Conservation (phyloP, 2,113 vertebrate genomes). For the Herpetotheres cachinnans region DNA sequence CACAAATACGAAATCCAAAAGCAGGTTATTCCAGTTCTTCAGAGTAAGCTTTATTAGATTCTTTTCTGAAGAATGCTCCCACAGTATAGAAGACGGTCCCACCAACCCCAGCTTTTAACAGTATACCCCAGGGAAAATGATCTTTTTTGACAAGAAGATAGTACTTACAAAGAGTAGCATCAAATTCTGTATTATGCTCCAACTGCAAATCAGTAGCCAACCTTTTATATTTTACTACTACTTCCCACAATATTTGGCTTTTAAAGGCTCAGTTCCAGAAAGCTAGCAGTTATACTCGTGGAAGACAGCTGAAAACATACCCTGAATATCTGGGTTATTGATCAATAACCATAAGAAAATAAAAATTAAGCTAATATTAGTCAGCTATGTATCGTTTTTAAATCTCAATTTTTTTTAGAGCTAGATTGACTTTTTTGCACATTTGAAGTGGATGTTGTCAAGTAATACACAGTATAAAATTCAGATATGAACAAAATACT, state of each 20-base stretch:
- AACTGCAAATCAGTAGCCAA: not conserved
- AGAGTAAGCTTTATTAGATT: not conserved
- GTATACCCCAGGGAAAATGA: not conserved
- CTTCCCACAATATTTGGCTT: not conserved
- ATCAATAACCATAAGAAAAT: not conserved
- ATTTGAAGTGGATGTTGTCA: not conserved
- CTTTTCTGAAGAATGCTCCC: not conserved
- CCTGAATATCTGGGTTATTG: not conserved
- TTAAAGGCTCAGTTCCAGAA: not conserved
- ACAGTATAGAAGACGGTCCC: not conserved
- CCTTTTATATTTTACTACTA: not conserved
- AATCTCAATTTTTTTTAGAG: not conserved
- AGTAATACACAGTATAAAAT: not conserved
- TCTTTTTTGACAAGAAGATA: not conserved
- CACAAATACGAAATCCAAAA: not conserved
- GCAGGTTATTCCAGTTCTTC: not conserved
- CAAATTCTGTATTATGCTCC: not conserved
- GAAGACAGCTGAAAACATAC: not conserved
- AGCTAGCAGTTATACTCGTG: not conserved
- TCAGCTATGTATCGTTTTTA: not conserved
- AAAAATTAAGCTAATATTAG: not conserved
- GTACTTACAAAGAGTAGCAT: not conserved
- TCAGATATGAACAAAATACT: not conserved
- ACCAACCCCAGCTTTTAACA: not conserved
- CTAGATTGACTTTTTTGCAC: not conserved